phyloP scores from a whole-genome alignment of 1,140 invertebrate genomes.

The Akabosia matsudoensis region DNA sequence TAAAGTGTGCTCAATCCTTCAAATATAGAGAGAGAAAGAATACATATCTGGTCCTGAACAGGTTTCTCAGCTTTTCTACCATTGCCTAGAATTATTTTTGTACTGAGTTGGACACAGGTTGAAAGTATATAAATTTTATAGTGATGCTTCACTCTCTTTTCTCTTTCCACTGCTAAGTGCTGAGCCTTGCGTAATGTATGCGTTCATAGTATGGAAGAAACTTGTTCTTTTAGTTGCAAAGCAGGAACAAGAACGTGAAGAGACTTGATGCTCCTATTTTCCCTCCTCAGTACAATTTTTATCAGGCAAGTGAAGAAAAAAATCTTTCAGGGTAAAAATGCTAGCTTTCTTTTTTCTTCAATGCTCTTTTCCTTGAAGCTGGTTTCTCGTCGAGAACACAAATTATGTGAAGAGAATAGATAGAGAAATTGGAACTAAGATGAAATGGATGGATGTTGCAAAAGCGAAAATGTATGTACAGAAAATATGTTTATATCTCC shows the following conservation, averaged over 20 bases:
- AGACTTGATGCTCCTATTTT: slow-evolving; percentile 2
- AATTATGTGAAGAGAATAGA: not conserved
- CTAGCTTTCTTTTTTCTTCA: not conserved
- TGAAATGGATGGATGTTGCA: not conserved
- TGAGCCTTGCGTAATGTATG: not conserved
- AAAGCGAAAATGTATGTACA: not conserved
- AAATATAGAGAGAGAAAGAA: not conserved
- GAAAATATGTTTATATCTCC: not conserved
- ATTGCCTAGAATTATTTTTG: no score
- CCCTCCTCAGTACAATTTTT: not conserved
- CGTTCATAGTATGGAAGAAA: not conserved
- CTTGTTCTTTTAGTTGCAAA: not conserved
- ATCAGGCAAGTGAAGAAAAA: not conserved
- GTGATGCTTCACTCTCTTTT: not conserved
- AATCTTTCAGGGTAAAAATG: not conserved
- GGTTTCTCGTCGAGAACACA: not conserved
- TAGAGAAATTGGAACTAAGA: not conserved
- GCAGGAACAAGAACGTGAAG: not conserved
- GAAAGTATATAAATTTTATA: not conserved
- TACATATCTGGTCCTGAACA: no score
- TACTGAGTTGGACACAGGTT: no score
- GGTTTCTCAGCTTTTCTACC: no score
- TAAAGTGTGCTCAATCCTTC: not conserved
- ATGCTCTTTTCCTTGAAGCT: not conserved
- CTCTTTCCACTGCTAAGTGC: not conserved